phyloP scores from a whole-genome alignment of 2,113 vertebrate genomes.

The Falco punctatus region DNA sequence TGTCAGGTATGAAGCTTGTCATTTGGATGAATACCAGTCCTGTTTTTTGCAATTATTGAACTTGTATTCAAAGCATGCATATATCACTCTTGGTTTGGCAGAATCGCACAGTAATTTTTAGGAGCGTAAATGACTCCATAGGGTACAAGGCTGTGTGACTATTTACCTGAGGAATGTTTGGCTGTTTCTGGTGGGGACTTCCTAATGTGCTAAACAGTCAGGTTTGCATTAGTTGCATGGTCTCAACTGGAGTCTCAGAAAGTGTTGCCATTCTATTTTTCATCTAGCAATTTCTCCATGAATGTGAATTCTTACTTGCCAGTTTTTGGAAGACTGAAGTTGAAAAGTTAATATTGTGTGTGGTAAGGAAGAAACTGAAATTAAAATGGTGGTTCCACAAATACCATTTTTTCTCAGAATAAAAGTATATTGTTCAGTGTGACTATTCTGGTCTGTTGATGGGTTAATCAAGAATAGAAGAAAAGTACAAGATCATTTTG shows the following conservation, averaged over 20 bases:
- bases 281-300: background rate
- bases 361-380: background rate
- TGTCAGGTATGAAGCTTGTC: background rate
- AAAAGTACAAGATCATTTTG: background rate
- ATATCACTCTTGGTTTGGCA: background rate
- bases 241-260: background rate
- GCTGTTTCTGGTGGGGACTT: background rate
- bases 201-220: background rate
- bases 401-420: background rate
- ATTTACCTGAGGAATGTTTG: background rate
- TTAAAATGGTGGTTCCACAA: background rate
- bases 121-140: background rate
- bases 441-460: background rate
- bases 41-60: background rate
- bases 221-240: background rate
- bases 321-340: background rate
- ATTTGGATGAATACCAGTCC: background rate
- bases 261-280: background rate
- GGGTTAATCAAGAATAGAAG: background rate
- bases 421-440: background rate
- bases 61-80: background rate
- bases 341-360: background rate
- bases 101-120: background rate
- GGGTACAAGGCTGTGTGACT: background rate
- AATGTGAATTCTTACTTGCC: background rate